Evolutionary conservation across 2,888 invertebrate genomes (phyloP).

Genomic region (Labia minor): DNA sequence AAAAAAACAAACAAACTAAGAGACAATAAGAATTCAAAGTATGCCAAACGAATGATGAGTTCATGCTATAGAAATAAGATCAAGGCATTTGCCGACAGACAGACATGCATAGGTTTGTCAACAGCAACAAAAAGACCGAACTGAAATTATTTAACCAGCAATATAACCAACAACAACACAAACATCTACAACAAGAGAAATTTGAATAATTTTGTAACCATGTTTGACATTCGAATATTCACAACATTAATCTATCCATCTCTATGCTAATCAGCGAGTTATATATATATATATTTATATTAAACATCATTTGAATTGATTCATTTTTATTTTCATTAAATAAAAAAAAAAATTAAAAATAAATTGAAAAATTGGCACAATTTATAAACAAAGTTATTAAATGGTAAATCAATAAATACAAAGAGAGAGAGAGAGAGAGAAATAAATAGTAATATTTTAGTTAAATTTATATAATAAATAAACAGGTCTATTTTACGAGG

Average conservation of each 20-base stretch:
- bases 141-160: not conserved
- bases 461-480: no score
- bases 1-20: not conserved
- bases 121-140: constrained; percentile 8
- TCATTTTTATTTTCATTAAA: no score
- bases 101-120: not conserved
- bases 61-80: constrained; percentile 8
- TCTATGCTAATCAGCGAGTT: not conserved
- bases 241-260: not conserved
- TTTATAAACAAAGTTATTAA: no score
- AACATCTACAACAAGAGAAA: not conserved
- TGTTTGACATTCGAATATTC: constrained; percentile 1
- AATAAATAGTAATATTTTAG: no score
- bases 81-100: not conserved
- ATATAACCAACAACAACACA: no score
- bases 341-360: no score
- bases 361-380: no score
- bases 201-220: constrained; percentile 1
- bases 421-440: no score
- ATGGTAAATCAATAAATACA: no score
- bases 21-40: constrained; percentile 8
- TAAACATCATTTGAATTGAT: no score
- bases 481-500: no score
- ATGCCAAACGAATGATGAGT: constrained; percentile 3
- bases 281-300: no score